These are phyloP conservation scores for Tipula lateralis DNA, from an alignment of 2,888 invertebrate genomes.

Conservation along the genomic window DNA sequence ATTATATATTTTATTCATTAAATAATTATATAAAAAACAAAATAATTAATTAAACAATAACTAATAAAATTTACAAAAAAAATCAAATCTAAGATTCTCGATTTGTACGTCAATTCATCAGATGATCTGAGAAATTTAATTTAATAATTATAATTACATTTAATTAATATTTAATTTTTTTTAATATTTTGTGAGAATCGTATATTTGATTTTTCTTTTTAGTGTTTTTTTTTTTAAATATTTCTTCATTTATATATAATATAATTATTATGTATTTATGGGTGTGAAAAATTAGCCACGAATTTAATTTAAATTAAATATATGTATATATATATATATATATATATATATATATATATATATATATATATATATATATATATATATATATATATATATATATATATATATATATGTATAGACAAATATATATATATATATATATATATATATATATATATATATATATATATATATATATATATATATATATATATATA, in stretches of 20 bases:
- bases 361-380: too few species aligned
- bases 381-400: too few species aligned
- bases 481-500: not conserved
- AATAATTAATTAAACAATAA: constrained; percentile 25
- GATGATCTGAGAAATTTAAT: constrained; percentile 56
- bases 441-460: not conserved
- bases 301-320: not conserved
- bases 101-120: constrained; percentile 68
- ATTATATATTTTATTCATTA: not conserved
- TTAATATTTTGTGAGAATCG: constrained; percentile 16
- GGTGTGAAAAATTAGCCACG: not conserved
- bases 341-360: too few species aligned
- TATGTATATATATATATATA: too few species aligned
- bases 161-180: constrained; percentile 25
- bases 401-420: too few species aligned
- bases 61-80: not conserved
- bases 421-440: not conserved
- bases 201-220: not conserved
- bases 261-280: not conserved
- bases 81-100: constrained; percentile 31
- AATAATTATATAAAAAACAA: not conserved
- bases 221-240: not conserved
- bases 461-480: not conserved
- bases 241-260: not conserved
- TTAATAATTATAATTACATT: constrained; percentile 25